Percentiles rank a stretch among this genome's conserved stretches.
Evolutionary conservation across 1,140 invertebrate species (phyloP).

Genomic region (Pemphigus obesinymphae): DNA sequence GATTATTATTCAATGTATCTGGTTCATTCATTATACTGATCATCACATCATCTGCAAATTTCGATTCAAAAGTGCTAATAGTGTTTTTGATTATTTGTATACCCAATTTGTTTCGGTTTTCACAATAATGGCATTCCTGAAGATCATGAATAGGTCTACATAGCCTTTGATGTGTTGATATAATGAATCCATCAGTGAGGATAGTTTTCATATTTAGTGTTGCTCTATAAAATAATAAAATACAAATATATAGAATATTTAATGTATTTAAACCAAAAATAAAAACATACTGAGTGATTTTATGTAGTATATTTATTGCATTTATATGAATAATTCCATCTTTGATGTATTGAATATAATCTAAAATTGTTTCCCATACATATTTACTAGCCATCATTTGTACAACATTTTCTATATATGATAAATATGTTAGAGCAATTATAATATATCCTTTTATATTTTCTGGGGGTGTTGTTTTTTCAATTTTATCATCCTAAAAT

Average conservation of each 20-base stretch:
- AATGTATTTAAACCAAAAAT: not conserved
- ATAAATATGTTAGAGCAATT: not conserved
- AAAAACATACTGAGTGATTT: not conserved
- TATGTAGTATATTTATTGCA: not conserved
- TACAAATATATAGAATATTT: not conserved
- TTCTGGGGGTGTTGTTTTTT: not conserved
- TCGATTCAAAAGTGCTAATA: not conserved
- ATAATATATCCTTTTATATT: not conserved
- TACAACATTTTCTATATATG: not conserved
- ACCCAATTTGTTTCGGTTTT: not conserved
- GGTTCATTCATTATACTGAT: not conserved
- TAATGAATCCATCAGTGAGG: not conserved
- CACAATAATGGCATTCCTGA: not conserved
- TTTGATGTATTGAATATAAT: constrained; percentile 7
- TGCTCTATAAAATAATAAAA: constrained; percentile 8
- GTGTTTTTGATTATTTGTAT: not conserved
- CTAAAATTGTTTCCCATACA: constrained; percentile 18
- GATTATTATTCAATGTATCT: not conserved
- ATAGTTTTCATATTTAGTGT: not conserved
- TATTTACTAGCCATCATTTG: not conserved
- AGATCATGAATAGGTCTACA: constrained; percentile 21
- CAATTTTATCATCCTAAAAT: constrained; percentile 8
- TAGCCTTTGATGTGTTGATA: not conserved
- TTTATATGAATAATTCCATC: not conserved
- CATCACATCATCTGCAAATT: constrained; percentile 12